These are phyloP conservation scores for Champsocephalus esox DNA, from an alignment of 2,797 vertebrate genomes.

Conservation along the genomic window DNA sequence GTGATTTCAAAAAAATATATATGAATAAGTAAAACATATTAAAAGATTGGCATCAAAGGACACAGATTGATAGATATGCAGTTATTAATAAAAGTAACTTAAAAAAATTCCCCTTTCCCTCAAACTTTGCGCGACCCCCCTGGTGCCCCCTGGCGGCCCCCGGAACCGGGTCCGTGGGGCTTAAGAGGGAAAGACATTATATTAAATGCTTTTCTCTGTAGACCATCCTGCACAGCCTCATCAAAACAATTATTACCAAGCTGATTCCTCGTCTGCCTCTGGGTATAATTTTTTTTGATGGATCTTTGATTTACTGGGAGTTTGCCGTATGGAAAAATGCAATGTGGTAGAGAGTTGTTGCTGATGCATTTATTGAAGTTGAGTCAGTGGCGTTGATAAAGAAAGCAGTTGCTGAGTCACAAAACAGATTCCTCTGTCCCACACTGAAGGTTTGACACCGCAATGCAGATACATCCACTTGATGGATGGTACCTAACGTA, in stretches of 20 bases:
- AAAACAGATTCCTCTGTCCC: neutral
- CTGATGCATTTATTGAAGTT: neutral
- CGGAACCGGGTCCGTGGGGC: no score
- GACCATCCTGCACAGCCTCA: slow-evolving; percentile 7
- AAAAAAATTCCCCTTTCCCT: no score
- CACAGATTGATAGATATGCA: no score
- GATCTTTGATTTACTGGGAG: neutral
- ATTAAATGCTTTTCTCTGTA: neutral
- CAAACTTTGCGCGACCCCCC: no score
- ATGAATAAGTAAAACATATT: no score
- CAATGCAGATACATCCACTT: slow-evolving; percentile 35
- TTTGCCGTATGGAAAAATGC: neutral
- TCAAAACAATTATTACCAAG: neutral
- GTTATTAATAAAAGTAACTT: no score
- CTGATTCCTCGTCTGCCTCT: neutral
- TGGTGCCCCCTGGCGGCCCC: no score
- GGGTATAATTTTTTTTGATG: neutral
- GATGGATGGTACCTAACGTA: slow-evolving; percentile 29
- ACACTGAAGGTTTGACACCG: slow-evolving; percentile 23
- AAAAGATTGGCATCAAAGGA: no score
- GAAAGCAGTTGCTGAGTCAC: neutral
- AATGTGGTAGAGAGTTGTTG: neutral
- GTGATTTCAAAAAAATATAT: no score
- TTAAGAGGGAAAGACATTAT: neutral
- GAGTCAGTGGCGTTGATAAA: neutral